Evolutionary conservation across 2,113 vertebrate genomes (phyloP), one percentile per base, ranked within the genome.

Genomic region (Oncorhynchus nerka): DNA sequence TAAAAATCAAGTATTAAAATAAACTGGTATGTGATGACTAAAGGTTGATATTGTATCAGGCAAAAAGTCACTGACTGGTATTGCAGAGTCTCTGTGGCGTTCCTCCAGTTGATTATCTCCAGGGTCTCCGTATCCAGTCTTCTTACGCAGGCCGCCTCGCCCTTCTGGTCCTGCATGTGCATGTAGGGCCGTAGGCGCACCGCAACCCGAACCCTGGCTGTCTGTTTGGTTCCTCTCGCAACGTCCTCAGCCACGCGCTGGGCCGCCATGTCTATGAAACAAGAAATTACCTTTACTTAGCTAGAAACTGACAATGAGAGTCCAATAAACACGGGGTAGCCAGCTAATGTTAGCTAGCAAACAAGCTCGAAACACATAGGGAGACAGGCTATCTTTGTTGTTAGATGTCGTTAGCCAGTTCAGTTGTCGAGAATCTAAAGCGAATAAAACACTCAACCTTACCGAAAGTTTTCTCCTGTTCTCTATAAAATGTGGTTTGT

Each of bases 81-180:
- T 71, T 95, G 95, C 39, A 97, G 92, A 0, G 95, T 94, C 83
- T 96, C 95, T 22, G 91, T 93, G 26, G 94, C 92, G 32, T 97
- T 97, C 68, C 95, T 95, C 95, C 95, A 95, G 89, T 95, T 97
- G 28, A 94, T 83, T 19, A 97, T 93, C 77, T 97, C 95, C 73
- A 97, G 85, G 34, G 93, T 93, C 70, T 93, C 92, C 0, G 92
- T 88, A 69, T 94, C 95, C 80, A 95, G 80, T 16, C 94, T 95
- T 74, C 93, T 83, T 0, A 97, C 95, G 84, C 96, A 96, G 0
- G 93, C 77, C 0, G 88, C 89, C 77, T 94, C 90, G 28, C 65
- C 79, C 69, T 89, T 89, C 55, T 89, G 93, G 26, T 90, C 91
- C 39, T 86, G 85, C 13, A 85, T 81, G 67, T 73, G 80, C 90